Percentiles rank a stretch among this genome's conserved stretches.
phyloP scores from a whole-genome alignment of 2,797 vertebrate genomes.

The Gadopsis marmoratus region DNA sequence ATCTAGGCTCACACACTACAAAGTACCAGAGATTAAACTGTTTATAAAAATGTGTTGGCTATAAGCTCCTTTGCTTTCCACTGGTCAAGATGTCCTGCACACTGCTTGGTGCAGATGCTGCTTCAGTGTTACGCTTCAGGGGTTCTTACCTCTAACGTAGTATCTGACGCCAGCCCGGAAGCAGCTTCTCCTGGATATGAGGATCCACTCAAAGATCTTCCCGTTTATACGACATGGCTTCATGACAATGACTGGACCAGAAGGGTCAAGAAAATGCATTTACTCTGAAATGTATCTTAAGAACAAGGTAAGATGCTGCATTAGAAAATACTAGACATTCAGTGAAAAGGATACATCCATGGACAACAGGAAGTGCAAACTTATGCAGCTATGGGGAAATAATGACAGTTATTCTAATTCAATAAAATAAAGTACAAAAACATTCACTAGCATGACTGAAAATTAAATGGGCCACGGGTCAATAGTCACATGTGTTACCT shows the following conservation, averaged over 20 bases:
- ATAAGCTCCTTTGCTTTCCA: neutral
- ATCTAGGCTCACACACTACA: neutral
- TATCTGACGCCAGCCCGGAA: slow-evolving; percentile 97
- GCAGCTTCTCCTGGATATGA: slow-evolving; percentile 97
- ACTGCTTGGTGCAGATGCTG: neutral
- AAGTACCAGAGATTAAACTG: neutral
- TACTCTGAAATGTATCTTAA: neutral
- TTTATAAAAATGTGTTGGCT: neutral
- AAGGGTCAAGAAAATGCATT: slow-evolving; percentile 65
- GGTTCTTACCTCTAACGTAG: slow-evolving; percentile 93
- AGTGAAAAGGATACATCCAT: slow-evolving; percentile 87
- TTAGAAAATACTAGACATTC: neutral
- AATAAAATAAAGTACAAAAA: neutral
- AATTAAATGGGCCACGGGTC: neutral
- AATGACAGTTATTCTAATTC: neutral
- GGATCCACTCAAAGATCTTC: slow-evolving; percentile 97
- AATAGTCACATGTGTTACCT: slow-evolving; percentile 83
- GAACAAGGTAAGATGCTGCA: neutral
- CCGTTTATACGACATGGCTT: slow-evolving; percentile 95
- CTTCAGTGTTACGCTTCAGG: neutral
- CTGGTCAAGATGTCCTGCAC: no score
- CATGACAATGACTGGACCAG: slow-evolving; percentile 90
- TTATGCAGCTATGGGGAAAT: slow-evolving; percentile 79
- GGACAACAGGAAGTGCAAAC: slow-evolving; percentile 86
- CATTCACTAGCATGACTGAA: neutral